Percentiles rank a stretch among this genome's conserved stretches.
phyloP scores from a whole-genome alignment of 1,140 invertebrate species.

The Chironomus striatipennis region DNA sequence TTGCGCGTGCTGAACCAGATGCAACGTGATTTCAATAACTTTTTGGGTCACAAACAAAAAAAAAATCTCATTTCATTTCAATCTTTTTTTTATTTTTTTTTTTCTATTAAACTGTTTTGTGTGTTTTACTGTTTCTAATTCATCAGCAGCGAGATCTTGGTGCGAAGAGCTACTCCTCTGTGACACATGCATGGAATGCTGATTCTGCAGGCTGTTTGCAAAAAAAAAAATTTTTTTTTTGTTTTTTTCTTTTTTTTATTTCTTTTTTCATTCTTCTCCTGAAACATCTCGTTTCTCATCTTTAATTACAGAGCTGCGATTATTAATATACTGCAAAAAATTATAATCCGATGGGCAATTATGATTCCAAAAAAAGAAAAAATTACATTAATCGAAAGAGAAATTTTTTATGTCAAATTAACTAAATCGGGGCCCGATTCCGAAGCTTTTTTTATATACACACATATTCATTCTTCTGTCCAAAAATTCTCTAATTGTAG shows the following conservation, averaged over 20 bases:
- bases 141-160: constrained; percentile 12
- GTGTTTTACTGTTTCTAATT: constrained; percentile 23
- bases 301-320: constrained; percentile 13
- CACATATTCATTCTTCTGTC: background rate
- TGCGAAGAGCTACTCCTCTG: background rate
- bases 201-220: background rate
- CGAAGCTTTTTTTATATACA: background rate
- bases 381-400: background rate
- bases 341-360: background rate
- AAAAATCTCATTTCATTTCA: background rate
- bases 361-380: background rate
- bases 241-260: constrained; percentile 19
- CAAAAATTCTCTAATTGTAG: constrained; percentile 16
- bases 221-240: constrained; percentile 13
- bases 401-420: background rate
- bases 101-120: constrained; percentile 19
- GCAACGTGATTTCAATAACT: too few species aligned
- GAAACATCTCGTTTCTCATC: background rate
- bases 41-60: background rate
- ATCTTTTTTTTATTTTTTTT: constrained; percentile 11
- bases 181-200: constrained; percentile 11
- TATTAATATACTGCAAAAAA: background rate
- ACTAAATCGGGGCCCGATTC: too few species aligned
- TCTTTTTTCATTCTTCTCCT: constrained; percentile 20
- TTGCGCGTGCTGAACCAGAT: too few species aligned